Percentiles rank a stretch among this genome's conserved stretches.
phyloP scores from a whole-genome alignment of 2,797 vertebrate genomes.

The Macrochelys suwanniensis region DNA sequence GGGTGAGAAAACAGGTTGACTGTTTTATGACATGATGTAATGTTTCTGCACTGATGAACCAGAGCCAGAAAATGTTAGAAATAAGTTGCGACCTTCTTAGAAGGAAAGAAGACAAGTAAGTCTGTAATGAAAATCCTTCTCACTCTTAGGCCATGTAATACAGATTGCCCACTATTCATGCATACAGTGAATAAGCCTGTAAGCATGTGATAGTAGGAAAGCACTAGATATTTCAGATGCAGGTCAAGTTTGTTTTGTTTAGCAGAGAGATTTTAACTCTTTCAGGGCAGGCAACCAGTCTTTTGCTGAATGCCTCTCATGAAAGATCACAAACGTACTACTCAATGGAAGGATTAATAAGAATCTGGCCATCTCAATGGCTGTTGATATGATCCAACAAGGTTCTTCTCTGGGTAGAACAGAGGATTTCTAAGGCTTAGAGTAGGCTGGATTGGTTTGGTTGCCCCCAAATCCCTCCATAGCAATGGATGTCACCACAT shows the following conservation, averaged over 20 bases:
- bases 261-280: background rate
- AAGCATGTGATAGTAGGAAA: slow-evolving; percentile 10
- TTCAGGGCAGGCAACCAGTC: background rate
- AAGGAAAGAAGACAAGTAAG: slow-evolving; percentile 26
- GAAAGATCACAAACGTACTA: background rate
- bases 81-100: slow-evolving; percentile 1
- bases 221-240: slow-evolving; percentile 5
- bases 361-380: background rate
- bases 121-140: slow-evolving; percentile 8
- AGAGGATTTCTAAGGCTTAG: background rate
- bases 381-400: background rate
- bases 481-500: accelerated
- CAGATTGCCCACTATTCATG: slow-evolving; percentile 16
- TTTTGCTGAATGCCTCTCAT: background rate
- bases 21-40: background rate
- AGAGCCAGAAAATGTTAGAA: slow-evolving; percentile 4
- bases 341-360: background rate
- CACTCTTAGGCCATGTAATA: background rate
- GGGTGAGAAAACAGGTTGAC: background rate
- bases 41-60: background rate
- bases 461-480: background rate
- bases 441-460: background rate
- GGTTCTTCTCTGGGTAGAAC: background rate
- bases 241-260: background rate
- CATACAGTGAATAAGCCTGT: background rate